Percentiles rank a stretch among this genome's conserved stretches.
Evolutionary conservation across 2,113 vertebrate genomes (phyloP).

Genomic region (Cololabis saira): DNA sequence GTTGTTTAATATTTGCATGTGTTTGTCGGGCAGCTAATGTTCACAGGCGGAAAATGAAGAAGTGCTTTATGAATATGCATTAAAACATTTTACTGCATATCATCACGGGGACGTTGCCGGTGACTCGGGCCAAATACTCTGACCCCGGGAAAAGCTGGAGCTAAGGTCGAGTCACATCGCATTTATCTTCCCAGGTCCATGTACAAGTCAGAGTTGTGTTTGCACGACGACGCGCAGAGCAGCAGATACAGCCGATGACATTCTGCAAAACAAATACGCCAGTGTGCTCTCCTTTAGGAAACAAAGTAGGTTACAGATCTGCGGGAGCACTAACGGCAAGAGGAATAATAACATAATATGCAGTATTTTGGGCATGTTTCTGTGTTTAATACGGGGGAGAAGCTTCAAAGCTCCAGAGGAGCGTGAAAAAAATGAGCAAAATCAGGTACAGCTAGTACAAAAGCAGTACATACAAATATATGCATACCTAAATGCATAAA

Average conservation of each 20-base stretch:
- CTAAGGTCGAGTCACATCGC: constrained; percentile 61
- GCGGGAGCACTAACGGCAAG: background rate
- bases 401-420: background rate
- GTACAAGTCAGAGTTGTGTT: constrained; percentile 14
- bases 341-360: constrained; percentile 2
- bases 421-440: background rate
- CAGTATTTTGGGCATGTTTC: background rate
- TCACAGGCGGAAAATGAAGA: constrained; percentile 35
- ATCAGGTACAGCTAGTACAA: background rate
- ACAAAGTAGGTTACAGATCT: constrained; percentile 5
- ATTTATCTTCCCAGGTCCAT: constrained; percentile 37
- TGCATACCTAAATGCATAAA: background rate
- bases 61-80: constrained; percentile 70
- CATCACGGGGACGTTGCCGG: constrained; percentile 46
- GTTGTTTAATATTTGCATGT: background rate
- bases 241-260: constrained; percentile 24
- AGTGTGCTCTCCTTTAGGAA: constrained; percentile 8
- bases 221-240: constrained; percentile 29
- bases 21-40: constrained; percentile 25
- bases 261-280: constrained; percentile 27
- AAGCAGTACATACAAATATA: background rate
- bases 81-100: constrained; percentile 54
- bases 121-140: constrained; percentile 45
- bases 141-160: constrained; percentile 53
- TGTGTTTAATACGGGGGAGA: background rate